phyloP scores from a whole-genome alignment of 2,797 vertebrate species.

The Micromesistius poutassou region DNA sequence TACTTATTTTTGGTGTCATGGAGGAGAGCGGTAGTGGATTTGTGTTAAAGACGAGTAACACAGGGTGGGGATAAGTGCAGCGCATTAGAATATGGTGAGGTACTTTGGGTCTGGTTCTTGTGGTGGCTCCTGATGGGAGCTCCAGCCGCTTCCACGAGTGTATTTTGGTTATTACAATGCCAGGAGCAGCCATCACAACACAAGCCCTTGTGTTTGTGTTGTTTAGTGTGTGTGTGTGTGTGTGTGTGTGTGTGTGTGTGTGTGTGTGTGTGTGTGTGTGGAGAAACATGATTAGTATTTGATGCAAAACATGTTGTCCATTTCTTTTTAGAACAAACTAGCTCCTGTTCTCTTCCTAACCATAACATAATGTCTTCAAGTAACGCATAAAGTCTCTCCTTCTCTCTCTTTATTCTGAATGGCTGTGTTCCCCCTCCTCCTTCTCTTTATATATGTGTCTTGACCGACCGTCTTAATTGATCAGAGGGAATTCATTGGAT shows the following conservation, averaged over 20 bases:
- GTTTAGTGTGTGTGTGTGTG: too few relatives aligned
- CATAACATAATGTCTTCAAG: constrained; percentile 53
- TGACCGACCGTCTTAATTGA: constrained; percentile 57
- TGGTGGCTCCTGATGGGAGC: neutral
- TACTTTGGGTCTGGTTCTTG: neutral
- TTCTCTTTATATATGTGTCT: constrained; percentile 46
- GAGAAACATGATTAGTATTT: constrained; percentile 83
- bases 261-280: constrained; percentile 39
- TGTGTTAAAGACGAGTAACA: neutral
- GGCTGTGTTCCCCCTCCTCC: neutral
- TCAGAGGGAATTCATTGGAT: constrained; percentile 60
- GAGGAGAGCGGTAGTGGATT: neutral
- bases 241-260: too few relatives aligned
- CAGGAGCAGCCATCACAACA: neutral
- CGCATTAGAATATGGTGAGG: neutral
- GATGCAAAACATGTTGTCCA: constrained; percentile 84
- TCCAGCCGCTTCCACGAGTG: neutral
- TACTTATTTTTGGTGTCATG: neutral
- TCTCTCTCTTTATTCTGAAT: neutral
- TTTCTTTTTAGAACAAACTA: constrained; percentile 89
- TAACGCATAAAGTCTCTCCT: neutral
- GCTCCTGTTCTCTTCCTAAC: constrained; percentile 73
- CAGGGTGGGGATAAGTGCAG: neutral
- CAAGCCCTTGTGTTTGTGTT: too few relatives aligned
- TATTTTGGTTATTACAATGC: neutral